Base-by-base conservation (phyloP, 2,113 vertebrate genomes). In the Heterotis niloticus region DNA sequence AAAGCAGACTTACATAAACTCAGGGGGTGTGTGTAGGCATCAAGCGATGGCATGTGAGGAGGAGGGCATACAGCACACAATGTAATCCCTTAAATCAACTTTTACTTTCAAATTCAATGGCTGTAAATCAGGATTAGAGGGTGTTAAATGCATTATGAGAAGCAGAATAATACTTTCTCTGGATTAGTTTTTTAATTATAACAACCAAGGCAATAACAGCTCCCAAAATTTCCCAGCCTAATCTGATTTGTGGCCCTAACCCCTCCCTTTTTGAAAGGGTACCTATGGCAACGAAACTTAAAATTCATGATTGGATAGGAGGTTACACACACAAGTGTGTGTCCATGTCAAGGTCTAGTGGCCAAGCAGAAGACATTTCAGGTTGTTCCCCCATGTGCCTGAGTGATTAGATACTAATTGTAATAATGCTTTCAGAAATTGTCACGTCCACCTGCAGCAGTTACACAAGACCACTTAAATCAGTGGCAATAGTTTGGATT, bases 381-480 rank as follows among this genome's bases (percentile, higher is more conserved):
- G 24, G 4, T 1, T 16, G 23, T 67, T 44, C 7, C 66, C 13
- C 24, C 28, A 10, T 66, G 10, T 20, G 26, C 26, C 26, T 29
- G 66, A 28, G 17, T 34, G 20, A 20, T 54, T 44, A 52, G 69
- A 71, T 52, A 20, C 11, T 29, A 44, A 44, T 44, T 7, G 7
- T 44, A 44, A 44, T 44, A 44, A 52, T 14, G 28, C 29, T 20
- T n/a, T 52, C 44, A 12, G 28, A 44, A 62, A 62, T 62, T 62
- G 20, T 44, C 59, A 62, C 12, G 10, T 62, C 59, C 59, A 62
- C 59, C 59, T 62, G 59, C 59, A 62, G 14, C 20, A 20, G 59
- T 62, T 62, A 62, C 59, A 62, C 59, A 62, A 62, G 59, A 62
- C 20, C 59, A 62, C 59, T 62, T 62, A 62, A 62, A 62, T 62